A percentile compares a stretch with the other conserved stretches of the same genome.
These are phyloP conservation scores for Hydroisotoma schaefferi DNA, from an alignment of 2,888 invertebrate species.

Conservation along the genomic window DNA sequence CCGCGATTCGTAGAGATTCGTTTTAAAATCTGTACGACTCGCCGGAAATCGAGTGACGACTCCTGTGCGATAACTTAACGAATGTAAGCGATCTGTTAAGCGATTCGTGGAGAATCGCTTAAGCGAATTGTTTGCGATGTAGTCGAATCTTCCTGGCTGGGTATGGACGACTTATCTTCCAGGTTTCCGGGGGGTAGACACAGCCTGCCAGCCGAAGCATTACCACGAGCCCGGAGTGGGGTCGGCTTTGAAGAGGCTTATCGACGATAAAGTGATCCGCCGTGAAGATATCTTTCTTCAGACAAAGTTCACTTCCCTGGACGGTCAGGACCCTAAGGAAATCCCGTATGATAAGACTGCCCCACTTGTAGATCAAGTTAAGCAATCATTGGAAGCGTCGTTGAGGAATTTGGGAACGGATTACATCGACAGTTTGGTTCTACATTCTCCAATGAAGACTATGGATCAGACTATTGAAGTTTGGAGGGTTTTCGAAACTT, in stretches of 20 bases:
- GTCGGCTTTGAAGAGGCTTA: slow-evolving; percentile 24
- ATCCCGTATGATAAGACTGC: slow-evolving; percentile 44
- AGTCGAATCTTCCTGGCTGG: too few species aligned
- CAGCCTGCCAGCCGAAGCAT: slow-evolving; percentile 47
- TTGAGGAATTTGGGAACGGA: slow-evolving; percentile 39
- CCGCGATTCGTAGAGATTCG: too few species aligned
- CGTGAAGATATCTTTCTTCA: slow-evolving; percentile 33
- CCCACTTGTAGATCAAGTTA: slow-evolving; percentile 33
- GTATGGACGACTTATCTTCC: too few species aligned
- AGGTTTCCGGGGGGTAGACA: slow-evolving; percentile 46
- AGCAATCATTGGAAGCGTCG: slow-evolving; percentile 38
- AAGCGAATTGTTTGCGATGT: too few species aligned
- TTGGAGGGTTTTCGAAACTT: slow-evolving; percentile 43
- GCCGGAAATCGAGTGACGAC: too few species aligned
- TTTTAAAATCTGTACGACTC: too few species aligned
- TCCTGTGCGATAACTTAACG: too few species aligned
- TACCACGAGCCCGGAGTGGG: slow-evolving; percentile 44
- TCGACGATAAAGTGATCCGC: slow-evolving; percentile 16
- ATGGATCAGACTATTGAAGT: slow-evolving; percentile 42
- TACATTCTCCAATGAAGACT: slow-evolving; percentile 44
- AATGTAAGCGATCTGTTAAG: too few species aligned
- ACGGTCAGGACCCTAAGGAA: slow-evolving; percentile 43
- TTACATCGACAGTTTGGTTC: slow-evolving; percentile 45
- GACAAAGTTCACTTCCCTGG: slow-evolving; percentile 46
- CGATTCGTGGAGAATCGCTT: too few species aligned